Base-by-base conservation (phyloP, 2,888 invertebrate species). In the Lysandra coridon region DNA sequence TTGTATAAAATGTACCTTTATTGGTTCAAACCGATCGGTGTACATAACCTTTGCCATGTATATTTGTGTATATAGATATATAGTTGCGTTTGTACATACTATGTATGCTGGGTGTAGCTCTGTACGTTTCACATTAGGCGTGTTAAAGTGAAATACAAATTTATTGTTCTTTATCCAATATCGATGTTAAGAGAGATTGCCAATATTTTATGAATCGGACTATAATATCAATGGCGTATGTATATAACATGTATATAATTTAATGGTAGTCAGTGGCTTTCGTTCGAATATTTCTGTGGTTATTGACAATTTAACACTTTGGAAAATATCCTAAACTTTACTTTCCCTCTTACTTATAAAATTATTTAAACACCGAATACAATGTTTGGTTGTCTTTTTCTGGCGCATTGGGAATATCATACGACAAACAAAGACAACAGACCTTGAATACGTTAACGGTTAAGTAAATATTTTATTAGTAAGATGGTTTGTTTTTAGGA, bases 41-140 rank as follows among this genome's bases (percentile, higher is more conserved):
- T 62, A 62, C n/a, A 60, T 60, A 17, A 33, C 84, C 86, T 89
- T 81, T 74, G 81, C 87, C 89, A 88, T 88, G 85, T 88, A 87
- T 90, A 88, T 88, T 89, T 86, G 87, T 94, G 92, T 93, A 92
- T 88, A 93, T 93, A 93, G 87, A 92, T 93, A 92, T 88, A 93
- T 93, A 93, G 87, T 88, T 88, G 88, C 85, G 85, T 89, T 86
- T 94, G 94, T 94, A 94, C 92, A 94, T 93, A 93, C 92, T 91
- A 87, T 92, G 92, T 93, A 93, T 93, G 93, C 89, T 88, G 90
- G 90, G 90, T 90, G 90, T 93, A 92, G 90, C 85, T 87, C 86
- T 88, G 90, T 93, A 93, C 92, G 89, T 90, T 91, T 90, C 89
- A 90, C 86, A 85, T 89, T 57, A 75, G 76, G 33, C 33, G 76